Evolutionary conservation across 2,113 vertebrate genomes (phyloP).

Genomic region (Amblyornis subalaris): DNA sequence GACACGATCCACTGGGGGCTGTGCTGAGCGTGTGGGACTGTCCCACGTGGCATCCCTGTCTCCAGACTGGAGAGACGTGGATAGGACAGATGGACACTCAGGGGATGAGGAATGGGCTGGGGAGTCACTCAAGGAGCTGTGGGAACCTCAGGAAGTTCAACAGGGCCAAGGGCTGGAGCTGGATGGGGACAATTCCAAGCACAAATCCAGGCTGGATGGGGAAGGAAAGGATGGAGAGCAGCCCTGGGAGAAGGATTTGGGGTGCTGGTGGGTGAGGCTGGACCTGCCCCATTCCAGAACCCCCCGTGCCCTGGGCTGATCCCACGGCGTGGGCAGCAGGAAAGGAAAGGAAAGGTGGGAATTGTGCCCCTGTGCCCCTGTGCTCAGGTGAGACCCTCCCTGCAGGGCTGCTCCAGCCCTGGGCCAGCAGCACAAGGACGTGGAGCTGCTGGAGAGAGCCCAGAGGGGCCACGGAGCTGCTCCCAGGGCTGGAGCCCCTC

Average conservation of each 20-base stretch:
- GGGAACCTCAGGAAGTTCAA: rapidly evolving
- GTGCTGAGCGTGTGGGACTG: not conserved
- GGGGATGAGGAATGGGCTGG: not conserved
- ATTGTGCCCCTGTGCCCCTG: not conserved
- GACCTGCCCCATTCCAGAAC: not conserved
- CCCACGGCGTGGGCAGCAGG: not conserved
- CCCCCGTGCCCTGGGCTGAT: not conserved
- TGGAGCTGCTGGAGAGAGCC: not conserved
- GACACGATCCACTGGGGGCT: rapidly evolving
- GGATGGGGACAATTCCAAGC: rapidly evolving
- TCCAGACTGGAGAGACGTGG: not conserved
- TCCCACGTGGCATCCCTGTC: rapidly evolving
- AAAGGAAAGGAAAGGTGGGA: not conserved
- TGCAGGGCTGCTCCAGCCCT: not conserved
- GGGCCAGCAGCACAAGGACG: not conserved
- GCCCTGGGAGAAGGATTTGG: not conserved
- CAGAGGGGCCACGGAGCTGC: not conserved
- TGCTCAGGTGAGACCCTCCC: not conserved
- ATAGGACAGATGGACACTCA: not conserved
- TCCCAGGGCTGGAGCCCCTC: too few species aligned
- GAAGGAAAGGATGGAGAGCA: not conserved
- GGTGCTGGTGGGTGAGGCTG: not conserved
- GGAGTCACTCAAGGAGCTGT: not conserved
- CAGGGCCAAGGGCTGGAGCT: not conserved
- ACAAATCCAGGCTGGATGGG: rapidly evolving